These are phyloP conservation scores for Deroplatys truncata DNA, from an alignment of 2,888 invertebrate species.

Conservation along the genomic window DNA sequence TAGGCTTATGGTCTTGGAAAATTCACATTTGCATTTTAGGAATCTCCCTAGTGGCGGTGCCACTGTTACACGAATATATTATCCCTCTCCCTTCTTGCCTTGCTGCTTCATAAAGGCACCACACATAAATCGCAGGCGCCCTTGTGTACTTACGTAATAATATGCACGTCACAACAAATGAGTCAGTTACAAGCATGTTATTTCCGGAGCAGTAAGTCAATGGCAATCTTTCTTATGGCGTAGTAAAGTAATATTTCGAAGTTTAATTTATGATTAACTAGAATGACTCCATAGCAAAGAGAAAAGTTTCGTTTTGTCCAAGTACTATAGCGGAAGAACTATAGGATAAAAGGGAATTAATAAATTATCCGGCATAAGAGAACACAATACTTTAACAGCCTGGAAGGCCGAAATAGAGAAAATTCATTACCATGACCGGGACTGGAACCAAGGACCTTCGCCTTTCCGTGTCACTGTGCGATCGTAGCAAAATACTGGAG, in stretches of 20 bases:
- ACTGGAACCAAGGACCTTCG: no score
- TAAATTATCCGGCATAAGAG: no score
- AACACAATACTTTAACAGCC: no score
- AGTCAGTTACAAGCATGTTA: background rate
- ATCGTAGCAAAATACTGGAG: no score
- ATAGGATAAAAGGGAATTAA: no score
- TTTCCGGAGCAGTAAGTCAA: background rate
- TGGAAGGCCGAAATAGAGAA: no score
- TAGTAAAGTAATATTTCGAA: background rate
- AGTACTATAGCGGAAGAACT: no score
- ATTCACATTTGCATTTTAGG: conserved; percentile 2
- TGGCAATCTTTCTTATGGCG: background rate
- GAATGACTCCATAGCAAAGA: no score
- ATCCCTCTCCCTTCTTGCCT: background rate
- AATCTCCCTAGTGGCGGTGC: background rate
- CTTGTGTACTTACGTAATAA: conserved; percentile 6
- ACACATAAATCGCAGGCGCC: conserved; percentile 1
- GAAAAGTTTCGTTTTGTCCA: no score
- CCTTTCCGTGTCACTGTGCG: no score
- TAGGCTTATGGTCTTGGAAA: conserved; percentile 3
- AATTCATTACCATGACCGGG: no score
- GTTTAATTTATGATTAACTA: background rate
- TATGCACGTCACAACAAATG: conserved; percentile 14
- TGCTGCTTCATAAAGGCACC: background rate
- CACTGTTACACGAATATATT: background rate